Evolutionary conservation across 2,797 vertebrate genomes (phyloP).

Genomic region (Numenius phaeopus): DNA sequence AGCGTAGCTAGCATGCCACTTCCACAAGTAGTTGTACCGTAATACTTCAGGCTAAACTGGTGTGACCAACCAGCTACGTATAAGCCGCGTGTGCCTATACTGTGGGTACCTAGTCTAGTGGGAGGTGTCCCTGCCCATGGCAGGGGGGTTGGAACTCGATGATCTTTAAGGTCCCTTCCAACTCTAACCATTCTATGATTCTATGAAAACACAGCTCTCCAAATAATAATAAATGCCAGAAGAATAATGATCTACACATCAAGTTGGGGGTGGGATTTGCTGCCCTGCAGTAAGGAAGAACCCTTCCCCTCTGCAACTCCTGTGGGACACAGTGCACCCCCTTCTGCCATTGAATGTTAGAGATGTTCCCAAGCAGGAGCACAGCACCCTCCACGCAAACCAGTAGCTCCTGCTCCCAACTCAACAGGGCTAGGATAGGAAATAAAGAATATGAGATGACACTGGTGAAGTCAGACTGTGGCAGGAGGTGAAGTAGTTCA

Average conservation of each 20-base stretch:
- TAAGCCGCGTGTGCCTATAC: rapidly evolving
- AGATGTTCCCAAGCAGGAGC: rapidly evolving
- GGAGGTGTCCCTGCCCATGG: no score
- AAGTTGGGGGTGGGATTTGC: background rate
- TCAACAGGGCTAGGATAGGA: rapidly evolving
- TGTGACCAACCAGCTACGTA: background rate
- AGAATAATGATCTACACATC: background rate
- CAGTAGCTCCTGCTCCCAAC: background rate
- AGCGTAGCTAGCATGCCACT: background rate
- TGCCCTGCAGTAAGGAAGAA: background rate
- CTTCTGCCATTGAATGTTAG: background rate
- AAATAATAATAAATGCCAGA: background rate
- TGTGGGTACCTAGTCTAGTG: no score
- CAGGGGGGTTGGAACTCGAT: no score
- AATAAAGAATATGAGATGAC: background rate
- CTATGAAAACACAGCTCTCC: background rate
- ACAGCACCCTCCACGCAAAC: background rate
- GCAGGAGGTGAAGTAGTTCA: background rate
- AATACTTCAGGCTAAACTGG: background rate
- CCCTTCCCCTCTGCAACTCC: background rate
- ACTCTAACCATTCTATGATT: no score
- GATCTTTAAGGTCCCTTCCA: no score
- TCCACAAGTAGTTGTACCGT: background rate
- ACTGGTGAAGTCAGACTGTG: background rate
- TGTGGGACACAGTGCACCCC: rapidly evolving